Base-by-base conservation (phyloP, 2,888 invertebrate genomes). In the Harmothoe impar region DNA sequence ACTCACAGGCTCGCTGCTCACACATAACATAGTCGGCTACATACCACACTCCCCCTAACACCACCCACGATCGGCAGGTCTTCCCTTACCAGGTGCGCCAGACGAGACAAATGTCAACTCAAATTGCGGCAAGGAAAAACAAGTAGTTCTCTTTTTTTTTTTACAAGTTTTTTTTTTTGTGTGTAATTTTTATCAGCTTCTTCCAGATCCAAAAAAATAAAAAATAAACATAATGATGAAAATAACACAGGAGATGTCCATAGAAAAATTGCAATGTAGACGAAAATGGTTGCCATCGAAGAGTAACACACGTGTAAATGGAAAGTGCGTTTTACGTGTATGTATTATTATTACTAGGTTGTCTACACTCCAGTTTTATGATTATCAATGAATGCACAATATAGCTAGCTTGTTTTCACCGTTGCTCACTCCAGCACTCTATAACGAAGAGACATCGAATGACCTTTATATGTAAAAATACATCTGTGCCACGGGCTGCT, bases 361-460 rank as follows among this genome's bases (percentile, higher is more conserved):
- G 52, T 86, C 86, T 86, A 86, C 86, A 86, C 0, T 54, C 54
- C 29, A 54, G 33, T 23, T 23, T 52, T 15, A 54, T 52, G 86
- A 54, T 86, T 86, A 86, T 54, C 54, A 86, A 86, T 86, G 86
- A 86, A 54, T 86, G 86, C 86, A 86, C 54, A 86, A 52, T 56
- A 86, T 86, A 86, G 86, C 86, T 86, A 86, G 86, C 86, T 86
- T n/a, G 54, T 54, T 86, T 84, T 43, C 43, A 84, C 84, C 84
- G 84, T 31, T 86, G 86, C 86, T 5, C 86, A 86, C 86, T 86
- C 54, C 54, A 54, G 86, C 86, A 54, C 86, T 54, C 43, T 84
- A 51, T 84, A 29, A 84, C 20, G n/a, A 20, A 84, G 86, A 86
- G 86, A 86, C 86, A 86, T 86, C 29, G 86, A 52, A 86, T 54